Conservation (phyloP, 2,888 invertebrate genomes). For the Odontocolon sp. region DNA sequence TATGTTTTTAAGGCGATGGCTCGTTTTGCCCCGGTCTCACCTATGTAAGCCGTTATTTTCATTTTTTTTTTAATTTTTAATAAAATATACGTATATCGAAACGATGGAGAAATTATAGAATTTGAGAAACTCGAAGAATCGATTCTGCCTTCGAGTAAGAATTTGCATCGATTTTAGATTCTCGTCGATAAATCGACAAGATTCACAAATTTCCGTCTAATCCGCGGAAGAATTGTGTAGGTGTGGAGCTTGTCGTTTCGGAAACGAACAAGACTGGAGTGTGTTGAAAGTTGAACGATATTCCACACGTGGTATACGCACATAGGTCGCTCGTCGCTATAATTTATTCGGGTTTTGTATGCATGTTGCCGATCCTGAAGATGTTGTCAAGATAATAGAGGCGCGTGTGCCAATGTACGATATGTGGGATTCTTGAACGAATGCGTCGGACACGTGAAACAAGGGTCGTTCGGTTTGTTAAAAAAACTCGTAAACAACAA, state of each 20-base stretch:
- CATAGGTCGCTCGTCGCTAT: background rate
- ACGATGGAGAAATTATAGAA: too few relatives aligned
- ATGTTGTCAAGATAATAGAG: conserved; percentile 10
- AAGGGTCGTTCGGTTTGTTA: background rate
- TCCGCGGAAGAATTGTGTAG: conserved; percentile 26
- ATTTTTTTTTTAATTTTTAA: too few relatives aligned
- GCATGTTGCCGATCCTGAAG: conserved; percentile 1
- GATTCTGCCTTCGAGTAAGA: too few relatives aligned
- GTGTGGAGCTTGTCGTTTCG: conserved; percentile 1
- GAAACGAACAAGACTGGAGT: conserved; percentile 19
- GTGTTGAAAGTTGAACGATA: conserved; percentile 40
- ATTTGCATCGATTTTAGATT: conserved; percentile 13
- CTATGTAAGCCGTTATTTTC: too few relatives aligned
- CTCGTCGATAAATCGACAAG: too few relatives aligned
- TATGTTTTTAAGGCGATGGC: too few relatives aligned
- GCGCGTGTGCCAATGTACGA: background rate
- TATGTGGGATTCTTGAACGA: background rate
- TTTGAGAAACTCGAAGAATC: too few relatives aligned
- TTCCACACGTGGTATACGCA: background rate
- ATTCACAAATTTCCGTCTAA: conserved; percentile 2
- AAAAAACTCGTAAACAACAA: background rate
- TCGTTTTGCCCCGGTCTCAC: too few relatives aligned
- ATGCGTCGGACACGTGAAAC: background rate
- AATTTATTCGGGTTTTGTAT: conserved; percentile 37
- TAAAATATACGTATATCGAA: too few relatives aligned